Base-by-base conservation (phyloP, 1,140 invertebrate genomes). In the Dreissena polymorpha region DNA sequence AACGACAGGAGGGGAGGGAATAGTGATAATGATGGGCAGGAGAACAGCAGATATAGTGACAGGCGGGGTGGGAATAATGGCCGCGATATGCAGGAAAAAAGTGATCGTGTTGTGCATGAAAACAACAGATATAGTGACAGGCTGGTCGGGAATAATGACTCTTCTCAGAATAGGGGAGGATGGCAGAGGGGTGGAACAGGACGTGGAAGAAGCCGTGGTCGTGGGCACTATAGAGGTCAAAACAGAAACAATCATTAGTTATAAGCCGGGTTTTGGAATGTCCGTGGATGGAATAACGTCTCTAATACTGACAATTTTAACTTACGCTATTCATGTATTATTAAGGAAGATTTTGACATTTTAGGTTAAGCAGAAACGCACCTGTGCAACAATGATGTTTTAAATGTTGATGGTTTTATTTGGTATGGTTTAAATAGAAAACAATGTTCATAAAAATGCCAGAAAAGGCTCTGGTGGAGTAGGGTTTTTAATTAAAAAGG, bases 401-500 rank as follows among this genome's bases (percentile, higher is more conserved):
- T 80, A 16, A 49, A 39, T 18, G 10, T 80, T 60, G 21, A 55
- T 63, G 68, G 57, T 23, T 60, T 18, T 12, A n/a, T 60, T n/a
- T 60, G 57, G 70, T 51, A 64, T 63, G 27, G 21, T 23, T 10
- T 51, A 25, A 82, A 82, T 53, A 64, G 70, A 27, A 51, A 10
- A 73, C 49, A 63, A n/a, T 53, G 25, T 65, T 14, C 50, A 73
- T 55, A 29, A n/a, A 25, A 82, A 57, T 14, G 57, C 63, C 8
- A 50, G 60, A 25, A 73, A 21, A 25, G 70, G 70, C 16, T 74
- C 70, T 51, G 70, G 70, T 18, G 70, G 70, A 12, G 82, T 84
- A 14, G 82, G 63, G 10, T 16, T 77, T 64, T 77, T 77, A 39
- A 51, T 84, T 10, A 83, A 71, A 21, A 65, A 77, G 29, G 55